phyloP scores from a whole-genome alignment of 2,888 invertebrate species.

The Tineola bisselliella region DNA sequence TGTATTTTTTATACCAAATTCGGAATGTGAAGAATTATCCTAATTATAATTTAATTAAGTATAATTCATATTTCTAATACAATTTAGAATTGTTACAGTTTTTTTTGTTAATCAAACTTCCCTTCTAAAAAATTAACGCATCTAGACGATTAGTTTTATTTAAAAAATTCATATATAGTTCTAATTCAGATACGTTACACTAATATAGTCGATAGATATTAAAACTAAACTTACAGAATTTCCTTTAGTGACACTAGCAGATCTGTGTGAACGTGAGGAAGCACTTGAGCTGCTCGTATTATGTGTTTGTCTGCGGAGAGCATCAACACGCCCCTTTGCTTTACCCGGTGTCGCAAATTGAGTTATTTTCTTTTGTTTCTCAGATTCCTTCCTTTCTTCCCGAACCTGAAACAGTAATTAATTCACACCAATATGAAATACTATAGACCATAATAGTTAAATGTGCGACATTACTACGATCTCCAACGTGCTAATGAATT shows the following conservation, averaged over 20 bases:
- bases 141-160: too few relatives aligned
- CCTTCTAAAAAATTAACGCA: too few relatives aligned
- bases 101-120: too few relatives aligned
- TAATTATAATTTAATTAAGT: too few relatives aligned
- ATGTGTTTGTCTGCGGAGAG: conserved; percentile 49
- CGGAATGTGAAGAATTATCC: too few relatives aligned
- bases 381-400: conserved; percentile 56
- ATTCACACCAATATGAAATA: background rate
- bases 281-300: conserved; percentile 55
- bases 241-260: conserved; percentile 17
- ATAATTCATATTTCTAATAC: too few relatives aligned
- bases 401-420: conserved; percentile 35
- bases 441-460: background rate
- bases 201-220: too few relatives aligned
- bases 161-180: too few relatives aligned
- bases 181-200: too few relatives aligned
- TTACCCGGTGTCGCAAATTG: conserved; percentile 45
- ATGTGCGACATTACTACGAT: background rate
- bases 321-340: conserved; percentile 38
- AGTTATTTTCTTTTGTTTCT: conserved; percentile 48
- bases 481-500: background rate
- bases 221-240: background rate
- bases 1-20: too few relatives aligned
- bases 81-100: too few relatives aligned
- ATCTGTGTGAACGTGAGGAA: conserved; percentile 45